Conservation (phyloP, 2,797 vertebrate species). For the Micrastur ruficollis region DNA sequence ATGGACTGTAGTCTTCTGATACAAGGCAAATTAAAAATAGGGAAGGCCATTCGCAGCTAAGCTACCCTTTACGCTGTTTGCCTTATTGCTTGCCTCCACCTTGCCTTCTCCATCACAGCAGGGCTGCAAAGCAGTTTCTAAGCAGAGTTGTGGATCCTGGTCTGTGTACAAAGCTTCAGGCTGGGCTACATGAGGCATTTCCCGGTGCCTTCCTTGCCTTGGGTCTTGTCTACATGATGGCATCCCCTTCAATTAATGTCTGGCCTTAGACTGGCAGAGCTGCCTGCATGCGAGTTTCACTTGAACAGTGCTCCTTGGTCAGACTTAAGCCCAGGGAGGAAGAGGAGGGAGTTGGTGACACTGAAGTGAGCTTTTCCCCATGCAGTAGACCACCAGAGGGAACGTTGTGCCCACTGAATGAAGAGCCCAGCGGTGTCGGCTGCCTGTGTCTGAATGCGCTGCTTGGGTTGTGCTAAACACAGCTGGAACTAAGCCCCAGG, state of each 20-base stretch:
- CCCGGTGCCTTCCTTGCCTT: not conserved
- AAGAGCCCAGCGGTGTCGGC: rapidly evolving
- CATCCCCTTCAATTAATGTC: not conserved
- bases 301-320: not conserved
- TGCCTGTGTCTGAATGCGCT: not conserved
- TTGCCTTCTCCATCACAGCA: not conserved
- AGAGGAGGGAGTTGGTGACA: not conserved
- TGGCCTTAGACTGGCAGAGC: not conserved
- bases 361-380: not conserved
- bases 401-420: rapidly evolving
- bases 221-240: not conserved
- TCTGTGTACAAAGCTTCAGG: not conserved
- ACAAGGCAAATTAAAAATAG: not conserved
- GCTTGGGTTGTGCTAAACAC: not conserved
- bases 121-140: not conserved
- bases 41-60: not conserved
- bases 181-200: not conserved
- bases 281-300: not conserved
- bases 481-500: not conserved
- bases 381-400: rapidly evolving
- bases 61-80: not conserved
- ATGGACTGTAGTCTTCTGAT: not conserved
- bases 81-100: not conserved
- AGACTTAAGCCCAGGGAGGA: not conserved
- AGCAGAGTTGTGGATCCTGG: not conserved